These are phyloP conservation scores for Halictus quadricinctus DNA, from an alignment of 2,888 invertebrate genomes.

Conservation along the genomic window DNA sequence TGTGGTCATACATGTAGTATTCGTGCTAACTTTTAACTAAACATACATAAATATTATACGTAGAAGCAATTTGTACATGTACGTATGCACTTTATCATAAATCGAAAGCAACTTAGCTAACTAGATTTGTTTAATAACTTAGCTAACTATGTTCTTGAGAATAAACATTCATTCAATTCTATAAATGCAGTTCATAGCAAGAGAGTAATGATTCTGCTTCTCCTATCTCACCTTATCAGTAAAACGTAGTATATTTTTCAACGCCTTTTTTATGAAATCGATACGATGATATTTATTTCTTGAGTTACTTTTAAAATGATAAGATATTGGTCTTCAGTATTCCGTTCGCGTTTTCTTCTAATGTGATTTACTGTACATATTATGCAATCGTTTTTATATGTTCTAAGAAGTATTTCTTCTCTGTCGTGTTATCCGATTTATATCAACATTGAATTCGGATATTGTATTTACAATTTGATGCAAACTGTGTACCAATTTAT, in stretches of 20 bases:
- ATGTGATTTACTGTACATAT: not conserved
- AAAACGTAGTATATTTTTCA: slow-evolving; percentile 2
- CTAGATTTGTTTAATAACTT: not conserved
- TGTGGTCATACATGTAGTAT: too few species aligned
- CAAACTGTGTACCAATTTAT: not conserved
- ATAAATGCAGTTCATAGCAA: not conserved
- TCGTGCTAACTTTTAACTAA: too few species aligned
- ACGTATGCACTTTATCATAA: not conserved
- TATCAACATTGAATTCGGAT: not conserved
- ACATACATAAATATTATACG: not conserved
- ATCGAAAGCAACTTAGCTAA: not conserved
- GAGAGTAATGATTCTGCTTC: not conserved
- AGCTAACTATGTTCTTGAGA: not conserved
- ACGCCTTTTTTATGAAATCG: slow-evolving; percentile 2
- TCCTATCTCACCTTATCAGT: not conserved
- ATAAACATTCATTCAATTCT: not conserved
- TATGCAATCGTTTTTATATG: not conserved
- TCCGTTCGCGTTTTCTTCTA: slow-evolving; percentile 54
- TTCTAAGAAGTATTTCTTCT: not conserved
- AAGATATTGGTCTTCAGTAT: slow-evolving; percentile 74
- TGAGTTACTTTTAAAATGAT: slow-evolving; percentile 68
- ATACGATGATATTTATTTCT: slow-evolving; percentile 58
- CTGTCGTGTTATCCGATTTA: not conserved
- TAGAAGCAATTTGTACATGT: not conserved
- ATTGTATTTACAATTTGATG: not conserved